phyloP scores from a whole-genome alignment of 2,888 invertebrate species.

The Ophion obscuratus region DNA sequence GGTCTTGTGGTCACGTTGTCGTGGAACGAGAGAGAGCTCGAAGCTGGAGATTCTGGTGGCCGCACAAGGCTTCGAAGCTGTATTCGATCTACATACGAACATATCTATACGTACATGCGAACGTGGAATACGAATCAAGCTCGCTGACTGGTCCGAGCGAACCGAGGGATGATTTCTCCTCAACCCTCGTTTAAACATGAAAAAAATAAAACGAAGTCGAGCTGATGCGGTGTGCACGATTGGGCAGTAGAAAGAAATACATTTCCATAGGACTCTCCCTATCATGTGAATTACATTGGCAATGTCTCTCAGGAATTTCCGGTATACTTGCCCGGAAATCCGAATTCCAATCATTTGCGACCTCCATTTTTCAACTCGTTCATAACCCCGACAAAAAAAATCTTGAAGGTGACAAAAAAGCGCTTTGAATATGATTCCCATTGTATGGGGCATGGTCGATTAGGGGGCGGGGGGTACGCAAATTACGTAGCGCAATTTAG shows the following conservation, averaged over 20 bases:
- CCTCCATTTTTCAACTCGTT: too few species aligned
- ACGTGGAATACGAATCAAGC: constrained; percentile 16
- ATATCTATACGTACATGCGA: not conserved
- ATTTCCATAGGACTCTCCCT: constrained; percentile 9
- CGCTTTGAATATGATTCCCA: too few species aligned
- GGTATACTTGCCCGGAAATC: not conserved
- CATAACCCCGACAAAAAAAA: too few species aligned
- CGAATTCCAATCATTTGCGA: not conserved
- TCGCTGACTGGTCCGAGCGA: not conserved
- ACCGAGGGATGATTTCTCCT: not conserved
- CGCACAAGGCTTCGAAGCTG: constrained; percentile 1
- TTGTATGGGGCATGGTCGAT: too few species aligned
- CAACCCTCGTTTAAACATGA: constrained; percentile 3
- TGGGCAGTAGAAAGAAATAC: not conserved
- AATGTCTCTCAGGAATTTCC: not conserved
- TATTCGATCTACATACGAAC: not conserved
- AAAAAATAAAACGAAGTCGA: not conserved
- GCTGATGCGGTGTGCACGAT: constrained; percentile 16
- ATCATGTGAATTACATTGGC: constrained; percentile 4
- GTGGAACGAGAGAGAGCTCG: constrained; percentile 5
- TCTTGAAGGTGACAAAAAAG: too few species aligned
- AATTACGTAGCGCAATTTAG: too few species aligned
- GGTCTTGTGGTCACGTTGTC: constrained; percentile 23
- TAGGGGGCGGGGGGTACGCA: too few species aligned
- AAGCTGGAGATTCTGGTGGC: constrained; percentile 24